Evolutionary conservation across 2,888 invertebrate genomes (phyloP).

Genomic region (Notocelia uddmanniana): DNA sequence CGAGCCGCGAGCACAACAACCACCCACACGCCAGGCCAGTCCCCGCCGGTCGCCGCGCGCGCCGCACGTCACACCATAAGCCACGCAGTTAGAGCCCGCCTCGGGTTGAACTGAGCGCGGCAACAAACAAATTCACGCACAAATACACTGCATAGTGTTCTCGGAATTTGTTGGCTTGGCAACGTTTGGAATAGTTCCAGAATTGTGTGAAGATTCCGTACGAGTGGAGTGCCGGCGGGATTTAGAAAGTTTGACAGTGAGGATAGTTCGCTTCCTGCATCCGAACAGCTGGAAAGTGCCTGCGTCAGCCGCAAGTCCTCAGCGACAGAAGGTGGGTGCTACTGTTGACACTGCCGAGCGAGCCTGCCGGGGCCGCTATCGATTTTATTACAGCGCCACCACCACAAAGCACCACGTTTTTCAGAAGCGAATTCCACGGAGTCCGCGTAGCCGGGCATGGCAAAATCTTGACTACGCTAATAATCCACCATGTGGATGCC

Average conservation of each 20-base stretch:
- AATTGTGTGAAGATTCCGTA: constrained; percentile 26
- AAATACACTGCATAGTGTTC: constrained; percentile 43
- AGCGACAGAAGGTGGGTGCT: constrained; percentile 11
- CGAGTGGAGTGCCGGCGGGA: constrained; percentile 22
- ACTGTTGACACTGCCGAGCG: too few species aligned
- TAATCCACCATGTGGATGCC: not conserved
- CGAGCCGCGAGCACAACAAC: not conserved
- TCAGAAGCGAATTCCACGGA: not conserved
- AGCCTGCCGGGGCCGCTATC: not conserved
- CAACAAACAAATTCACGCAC: constrained; percentile 35
- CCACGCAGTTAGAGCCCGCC: constrained; percentile 67
- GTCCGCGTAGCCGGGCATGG: not conserved
- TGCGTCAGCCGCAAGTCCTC: not conserved
- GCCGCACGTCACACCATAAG: constrained; percentile 61
- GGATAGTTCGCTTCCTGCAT: constrained; percentile 4
- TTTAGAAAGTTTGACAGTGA: constrained; percentile 10
- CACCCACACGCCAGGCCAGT: constrained; percentile 40
- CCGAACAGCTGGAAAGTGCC: not conserved
- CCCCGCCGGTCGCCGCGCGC: constrained; percentile 51
- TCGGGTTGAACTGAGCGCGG: constrained; percentile 66
- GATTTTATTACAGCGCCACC: constrained; percentile 2
- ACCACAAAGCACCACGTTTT: not conserved
- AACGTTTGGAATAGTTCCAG: constrained; percentile 37
- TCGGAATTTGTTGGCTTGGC: constrained; percentile 28
- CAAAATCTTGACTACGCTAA: not conserved